These are phyloP conservation scores for Camponotus vicinus DNA, from an alignment of 1,140 invertebrate genomes.

Conservation along the genomic window DNA sequence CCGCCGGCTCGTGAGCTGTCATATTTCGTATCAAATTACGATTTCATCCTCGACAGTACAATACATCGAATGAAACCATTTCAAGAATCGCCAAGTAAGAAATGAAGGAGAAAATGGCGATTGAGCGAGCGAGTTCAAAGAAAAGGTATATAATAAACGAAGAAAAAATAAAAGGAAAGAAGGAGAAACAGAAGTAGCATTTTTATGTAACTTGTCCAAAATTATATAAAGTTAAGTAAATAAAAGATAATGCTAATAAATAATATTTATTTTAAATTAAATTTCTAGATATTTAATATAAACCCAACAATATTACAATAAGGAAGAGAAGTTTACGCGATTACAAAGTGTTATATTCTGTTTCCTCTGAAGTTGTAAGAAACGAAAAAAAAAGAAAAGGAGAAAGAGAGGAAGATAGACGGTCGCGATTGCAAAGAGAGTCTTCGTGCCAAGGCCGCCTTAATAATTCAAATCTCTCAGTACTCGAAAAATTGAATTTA, in stretches of 20 bases:
- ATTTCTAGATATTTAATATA: neutral
- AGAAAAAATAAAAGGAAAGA: neutral
- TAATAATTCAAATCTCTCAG: conserved; percentile 86
- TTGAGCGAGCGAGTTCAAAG: neutral
- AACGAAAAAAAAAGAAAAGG: conserved; percentile 31
- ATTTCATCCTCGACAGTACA: conserved; percentile 61
- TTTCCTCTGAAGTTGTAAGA: conserved; percentile 8
- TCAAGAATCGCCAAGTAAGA: neutral
- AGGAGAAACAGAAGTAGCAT: neutral
- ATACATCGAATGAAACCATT: conserved; percentile 40
- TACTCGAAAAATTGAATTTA: conserved; percentile 87
- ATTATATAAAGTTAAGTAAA: neutral
- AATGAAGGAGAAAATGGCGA: neutral
- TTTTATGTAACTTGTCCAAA: neutral
- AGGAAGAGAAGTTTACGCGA: too few relatives aligned
- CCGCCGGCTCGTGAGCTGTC: neutral
- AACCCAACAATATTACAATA: neutral
- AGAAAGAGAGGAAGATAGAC: conserved; percentile 50
- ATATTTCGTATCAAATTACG: conserved; percentile 33
- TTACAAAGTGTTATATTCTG: conserved; percentile 27
- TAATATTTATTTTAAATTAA: neutral
- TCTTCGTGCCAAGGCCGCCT: conserved; percentile 77
- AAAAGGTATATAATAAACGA: neutral
- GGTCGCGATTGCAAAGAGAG: conserved; percentile 81
- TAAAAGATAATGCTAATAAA: conserved; percentile 1